Percentiles rank a stretch among this genome's conserved stretches.
These are phyloP conservation scores for Trichonephila clavata DNA, from an alignment of 1,140 invertebrate species.

Conservation along the genomic window DNA sequence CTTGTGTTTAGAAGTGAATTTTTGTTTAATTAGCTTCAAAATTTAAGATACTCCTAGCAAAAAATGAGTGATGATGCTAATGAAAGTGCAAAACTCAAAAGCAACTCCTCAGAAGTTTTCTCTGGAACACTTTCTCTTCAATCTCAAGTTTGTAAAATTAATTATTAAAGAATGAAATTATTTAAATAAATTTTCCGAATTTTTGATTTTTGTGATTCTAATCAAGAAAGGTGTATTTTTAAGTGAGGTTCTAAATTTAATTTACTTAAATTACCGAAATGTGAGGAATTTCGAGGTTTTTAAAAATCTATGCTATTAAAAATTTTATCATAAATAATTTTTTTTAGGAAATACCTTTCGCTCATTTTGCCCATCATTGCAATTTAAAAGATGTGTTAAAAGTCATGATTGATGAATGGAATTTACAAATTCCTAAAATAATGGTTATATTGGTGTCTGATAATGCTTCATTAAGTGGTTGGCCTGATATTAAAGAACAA, in stretches of 20 bases:
- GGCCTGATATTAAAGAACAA: conserved; percentile 60
- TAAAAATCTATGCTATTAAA: too few species aligned
- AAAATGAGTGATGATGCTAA: neutral
- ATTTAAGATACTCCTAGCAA: neutral
- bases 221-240: neutral
- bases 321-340: neutral
- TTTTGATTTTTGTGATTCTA: neutral
- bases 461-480: conserved; percentile 1
- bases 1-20: too few species aligned
- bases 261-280: too few species aligned
- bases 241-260: too few species aligned
- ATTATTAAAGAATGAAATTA: too few species aligned
- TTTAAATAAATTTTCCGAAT: too few species aligned
- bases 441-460: conserved; percentile 69
- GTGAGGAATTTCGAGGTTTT: too few species aligned
- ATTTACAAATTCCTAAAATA: conserved; percentile 71
- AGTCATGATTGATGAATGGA: conserved; percentile 56
- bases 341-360: conserved; percentile 56
- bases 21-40: too few species aligned
- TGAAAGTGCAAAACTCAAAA: neutral
- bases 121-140: neutral
- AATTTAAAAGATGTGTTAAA: conserved; percentile 2
- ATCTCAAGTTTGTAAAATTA: neutral
- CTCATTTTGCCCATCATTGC: neutral
- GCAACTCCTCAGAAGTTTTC: neutral